Evolutionary conservation across 2,888 invertebrate species (phyloP).

Genomic region (Diplazon laetatorius): DNA sequence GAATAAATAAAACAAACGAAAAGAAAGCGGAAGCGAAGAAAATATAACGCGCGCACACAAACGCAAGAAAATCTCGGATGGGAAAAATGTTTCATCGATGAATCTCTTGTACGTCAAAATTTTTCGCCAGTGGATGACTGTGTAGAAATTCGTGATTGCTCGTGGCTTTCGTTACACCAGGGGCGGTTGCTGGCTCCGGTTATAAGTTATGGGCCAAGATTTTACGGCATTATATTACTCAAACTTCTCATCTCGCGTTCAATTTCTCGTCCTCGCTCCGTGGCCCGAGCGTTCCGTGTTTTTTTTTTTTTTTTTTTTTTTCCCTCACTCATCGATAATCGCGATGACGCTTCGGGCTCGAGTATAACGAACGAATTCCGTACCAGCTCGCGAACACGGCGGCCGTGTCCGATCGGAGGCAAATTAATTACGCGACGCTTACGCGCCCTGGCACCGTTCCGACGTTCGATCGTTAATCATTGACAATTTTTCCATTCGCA

Average conservation of each 20-base stretch:
- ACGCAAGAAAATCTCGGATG: too few species aligned
- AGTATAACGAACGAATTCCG: constrained; percentile 34
- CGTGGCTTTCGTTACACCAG: constrained; percentile 1
- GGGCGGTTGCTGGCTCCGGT: not conserved
- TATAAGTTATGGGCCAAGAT: constrained; percentile 68
- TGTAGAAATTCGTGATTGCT: constrained; percentile 18
- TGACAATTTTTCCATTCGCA: constrained; percentile 51
- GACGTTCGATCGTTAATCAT: constrained; percentile 56
- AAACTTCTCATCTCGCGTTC: constrained; percentile 47
- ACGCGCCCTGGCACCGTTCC: constrained; percentile 19
- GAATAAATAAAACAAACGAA: too few species aligned
- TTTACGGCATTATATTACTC: constrained; percentile 52
- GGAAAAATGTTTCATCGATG: too few species aligned
- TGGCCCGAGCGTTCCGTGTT: too few species aligned
- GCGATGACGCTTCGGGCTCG: constrained; percentile 10
- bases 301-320: too few species aligned
- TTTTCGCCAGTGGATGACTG: constrained; percentile 31
- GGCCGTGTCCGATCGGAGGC: constrained; percentile 51
- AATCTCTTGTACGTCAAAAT: not conserved
- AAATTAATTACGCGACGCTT: constrained; percentile 57
- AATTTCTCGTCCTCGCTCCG: constrained; percentile 12
- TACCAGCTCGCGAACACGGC: constrained; percentile 21
- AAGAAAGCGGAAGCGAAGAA: too few species aligned
- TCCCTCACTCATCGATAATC: constrained; percentile 65
- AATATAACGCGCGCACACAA: too few species aligned